Conservation (phyloP, 2,797 vertebrate species). For the Falco biarmicus region DNA sequence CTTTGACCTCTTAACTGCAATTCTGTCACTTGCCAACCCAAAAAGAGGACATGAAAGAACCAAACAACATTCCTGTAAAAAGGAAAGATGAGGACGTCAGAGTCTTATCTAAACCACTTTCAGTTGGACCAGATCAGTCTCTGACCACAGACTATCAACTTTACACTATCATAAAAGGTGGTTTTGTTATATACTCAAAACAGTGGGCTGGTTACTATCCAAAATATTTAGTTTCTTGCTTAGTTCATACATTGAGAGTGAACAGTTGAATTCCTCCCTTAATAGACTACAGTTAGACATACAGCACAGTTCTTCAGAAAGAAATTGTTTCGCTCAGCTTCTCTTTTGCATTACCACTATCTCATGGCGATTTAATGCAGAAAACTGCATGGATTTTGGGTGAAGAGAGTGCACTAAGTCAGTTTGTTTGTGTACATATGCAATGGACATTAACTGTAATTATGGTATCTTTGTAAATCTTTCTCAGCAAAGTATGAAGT, state of each 20-base stretch:
- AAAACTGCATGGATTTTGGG: neutral
- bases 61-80: neutral
- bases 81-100: neutral
- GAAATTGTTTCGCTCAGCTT: neutral
- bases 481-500: neutral
- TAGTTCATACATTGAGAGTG: neutral
- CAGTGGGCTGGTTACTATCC: neutral
- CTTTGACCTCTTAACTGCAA: neutral
- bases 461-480: neutral
- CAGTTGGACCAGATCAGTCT: neutral
- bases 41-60: neutral
- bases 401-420: neutral
- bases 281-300: neutral
- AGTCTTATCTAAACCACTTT: neutral
- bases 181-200: neutral
- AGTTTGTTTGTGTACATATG: neutral
- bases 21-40: neutral
- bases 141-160: neutral
- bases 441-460: neutral
- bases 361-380: neutral
- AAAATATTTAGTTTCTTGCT: neutral
- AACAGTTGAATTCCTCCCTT: neutral
- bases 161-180: neutral
- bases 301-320: neutral
- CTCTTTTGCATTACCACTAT: neutral